A percentile compares a stretch with the other conserved stretches of the same genome.
Conservation (phyloP, 2,888 invertebrate species). For the Leucozona laternaria region DNA sequence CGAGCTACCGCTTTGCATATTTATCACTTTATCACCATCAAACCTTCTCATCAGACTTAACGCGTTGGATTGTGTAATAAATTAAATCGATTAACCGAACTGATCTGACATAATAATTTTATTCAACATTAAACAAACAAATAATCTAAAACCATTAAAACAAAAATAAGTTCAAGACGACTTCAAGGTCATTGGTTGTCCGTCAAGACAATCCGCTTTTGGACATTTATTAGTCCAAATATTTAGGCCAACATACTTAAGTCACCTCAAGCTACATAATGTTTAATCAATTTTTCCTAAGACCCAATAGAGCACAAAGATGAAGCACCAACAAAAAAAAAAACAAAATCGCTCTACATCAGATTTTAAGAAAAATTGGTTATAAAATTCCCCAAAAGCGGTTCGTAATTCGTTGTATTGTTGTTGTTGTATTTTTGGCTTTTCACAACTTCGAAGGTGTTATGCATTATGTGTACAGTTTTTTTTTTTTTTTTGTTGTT, state of each 20-base stretch:
- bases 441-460: slow-evolving; percentile 70
- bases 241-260: slow-evolving; percentile 26
- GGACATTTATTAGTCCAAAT: slow-evolving; percentile 43
- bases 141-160: slow-evolving; percentile 33
- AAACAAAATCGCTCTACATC: slow-evolving; percentile 23
- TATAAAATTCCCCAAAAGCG: slow-evolving; percentile 53
- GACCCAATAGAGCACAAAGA: slow-evolving; percentile 38
- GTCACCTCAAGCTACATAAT: slow-evolving; percentile 30
- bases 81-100: slow-evolving; percentile 40
- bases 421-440: slow-evolving; percentile 33
- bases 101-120: slow-evolving; percentile 66
- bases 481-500: neutral
- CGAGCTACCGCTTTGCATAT: slow-evolving; percentile 55
- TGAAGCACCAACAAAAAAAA: neutral
- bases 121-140: slow-evolving; percentile 49
- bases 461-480: slow-evolving; percentile 50
- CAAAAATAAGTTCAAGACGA: slow-evolving; percentile 23
- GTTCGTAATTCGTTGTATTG: neutral
- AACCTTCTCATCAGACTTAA: slow-evolving; percentile 20
- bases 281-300: slow-evolving; percentile 21
- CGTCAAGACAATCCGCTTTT: slow-evolving; percentile 51
- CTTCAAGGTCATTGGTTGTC: slow-evolving; percentile 65
- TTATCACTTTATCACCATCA: slow-evolving; percentile 66
- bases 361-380: slow-evolving; percentile 47
- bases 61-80: slow-evolving; percentile 55